Evolutionary conservation across 2,113 vertebrate genomes (phyloP).

Genomic region (Neopipo cinnamomea): DNA sequence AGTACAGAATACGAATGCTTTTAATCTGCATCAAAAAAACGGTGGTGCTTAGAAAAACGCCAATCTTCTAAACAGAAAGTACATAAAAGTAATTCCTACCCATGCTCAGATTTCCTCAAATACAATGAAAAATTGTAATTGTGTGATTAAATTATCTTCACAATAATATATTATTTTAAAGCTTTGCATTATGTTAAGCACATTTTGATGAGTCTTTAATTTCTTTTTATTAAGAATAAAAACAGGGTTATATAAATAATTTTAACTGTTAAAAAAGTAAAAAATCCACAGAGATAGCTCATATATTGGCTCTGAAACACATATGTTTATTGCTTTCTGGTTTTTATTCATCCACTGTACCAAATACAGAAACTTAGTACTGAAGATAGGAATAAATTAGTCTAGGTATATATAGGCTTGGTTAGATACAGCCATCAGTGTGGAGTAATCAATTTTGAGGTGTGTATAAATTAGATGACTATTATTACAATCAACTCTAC

Average conservation of each 20-base stretch:
- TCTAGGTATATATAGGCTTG: background rate
- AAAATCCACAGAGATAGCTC: background rate
- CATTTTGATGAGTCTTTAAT: background rate
- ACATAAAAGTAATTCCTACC: slow-evolving; percentile 1
- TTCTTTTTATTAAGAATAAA: background rate
- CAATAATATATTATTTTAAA: background rate
- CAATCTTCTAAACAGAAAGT: background rate
- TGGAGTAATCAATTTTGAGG: background rate
- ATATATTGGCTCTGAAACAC: background rate
- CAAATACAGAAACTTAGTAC: background rate
- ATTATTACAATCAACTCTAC: background rate
- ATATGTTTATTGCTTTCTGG: background rate
- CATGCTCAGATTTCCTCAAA: background rate
- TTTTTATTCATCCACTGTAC: background rate
- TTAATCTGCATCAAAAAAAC: slow-evolving; percentile 43
- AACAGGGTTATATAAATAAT: background rate
- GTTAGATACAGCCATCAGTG: background rate
- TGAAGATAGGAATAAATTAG: background rate
- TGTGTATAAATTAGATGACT: background rate
- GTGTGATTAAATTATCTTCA: slow-evolving; percentile 1
- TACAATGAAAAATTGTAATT: background rate
- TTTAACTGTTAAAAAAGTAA: background rate
- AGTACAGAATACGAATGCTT: slow-evolving; percentile 30
- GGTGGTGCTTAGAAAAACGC: background rate
- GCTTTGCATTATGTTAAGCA: background rate